A percentile compares a stretch with the other conserved stretches of the same genome.
Conservation (phyloP, 2,888 invertebrate genomes). For the Drosophila meridionalis region DNA sequence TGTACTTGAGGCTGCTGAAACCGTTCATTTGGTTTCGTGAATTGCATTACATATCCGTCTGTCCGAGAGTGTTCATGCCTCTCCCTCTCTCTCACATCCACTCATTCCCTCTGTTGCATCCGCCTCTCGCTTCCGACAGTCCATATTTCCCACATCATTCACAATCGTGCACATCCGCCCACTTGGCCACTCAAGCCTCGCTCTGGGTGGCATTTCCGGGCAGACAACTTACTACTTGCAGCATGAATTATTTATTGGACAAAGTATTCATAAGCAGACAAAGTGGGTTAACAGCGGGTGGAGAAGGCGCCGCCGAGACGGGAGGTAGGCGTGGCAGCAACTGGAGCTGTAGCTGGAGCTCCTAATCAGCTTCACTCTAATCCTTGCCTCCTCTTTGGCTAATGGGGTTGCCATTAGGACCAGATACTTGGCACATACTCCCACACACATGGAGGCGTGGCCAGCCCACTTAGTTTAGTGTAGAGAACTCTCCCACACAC, state of each 20-base stretch:
- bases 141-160: slow-evolving; percentile 40
- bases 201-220: slow-evolving; percentile 64
- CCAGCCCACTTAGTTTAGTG: slow-evolving; percentile 64
- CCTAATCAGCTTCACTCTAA: slow-evolving; percentile 18
- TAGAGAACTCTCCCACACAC: slow-evolving; percentile 30
- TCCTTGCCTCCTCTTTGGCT: slow-evolving; percentile 24
- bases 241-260: slow-evolving; percentile 77
- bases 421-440: slow-evolving; percentile 52
- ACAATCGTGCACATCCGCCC: slow-evolving; percentile 50
- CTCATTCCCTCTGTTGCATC: slow-evolving; percentile 39
- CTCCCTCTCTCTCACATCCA: background rate
- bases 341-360: background rate
- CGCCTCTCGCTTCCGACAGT: slow-evolving; percentile 28
- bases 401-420: slow-evolving; percentile 69
- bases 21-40: slow-evolving; percentile 64
- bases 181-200: slow-evolving; percentile 26
- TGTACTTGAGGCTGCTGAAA: slow-evolving; percentile 48
- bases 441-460: slow-evolving; percentile 26
- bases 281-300: slow-evolving; percentile 23
- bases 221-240: slow-evolving; percentile 64
- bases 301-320: background rate
- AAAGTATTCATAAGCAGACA: slow-evolving; percentile 69
- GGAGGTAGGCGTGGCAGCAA: background rate
- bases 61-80: background rate
- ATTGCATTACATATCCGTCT: slow-evolving; percentile 71